phyloP scores from a whole-genome alignment of 2,888 invertebrate genomes.

The Vesta saturnalis region DNA sequence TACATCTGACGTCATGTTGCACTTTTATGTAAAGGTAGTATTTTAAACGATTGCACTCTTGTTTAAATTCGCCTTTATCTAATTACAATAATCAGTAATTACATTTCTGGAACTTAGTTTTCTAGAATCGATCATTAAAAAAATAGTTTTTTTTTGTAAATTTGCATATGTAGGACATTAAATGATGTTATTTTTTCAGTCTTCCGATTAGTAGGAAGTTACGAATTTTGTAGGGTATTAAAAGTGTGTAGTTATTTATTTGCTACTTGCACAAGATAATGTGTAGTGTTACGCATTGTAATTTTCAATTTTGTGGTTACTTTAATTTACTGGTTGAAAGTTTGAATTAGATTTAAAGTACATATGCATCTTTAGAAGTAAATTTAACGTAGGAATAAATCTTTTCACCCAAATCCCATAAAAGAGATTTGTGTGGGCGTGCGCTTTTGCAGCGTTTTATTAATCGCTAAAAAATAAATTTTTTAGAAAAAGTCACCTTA shows the following conservation, averaged over 20 bases:
- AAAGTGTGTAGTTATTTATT: background rate
- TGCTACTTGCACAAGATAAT: background rate
- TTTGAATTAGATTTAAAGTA: background rate
- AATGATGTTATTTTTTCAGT: background rate
- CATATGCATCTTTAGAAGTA: too few relatives aligned
- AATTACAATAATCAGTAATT: too few relatives aligned
- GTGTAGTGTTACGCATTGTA: background rate
- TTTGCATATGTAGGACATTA: constrained; percentile 1
- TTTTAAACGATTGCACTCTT: background rate
- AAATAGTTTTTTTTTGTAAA: background rate
- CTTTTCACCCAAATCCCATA: too few relatives aligned
- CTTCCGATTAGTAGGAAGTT: background rate
- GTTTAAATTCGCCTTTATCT: background rate
- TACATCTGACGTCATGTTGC: constrained; percentile 54
- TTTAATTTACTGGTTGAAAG: background rate
- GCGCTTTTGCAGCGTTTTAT: too few relatives aligned
- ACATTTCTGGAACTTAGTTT: too few relatives aligned
- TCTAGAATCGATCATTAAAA: too few relatives aligned
- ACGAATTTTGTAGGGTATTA: background rate
- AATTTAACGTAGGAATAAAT: too few relatives aligned
- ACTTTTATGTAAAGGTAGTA: constrained; percentile 21
- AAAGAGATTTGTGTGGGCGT: too few relatives aligned
- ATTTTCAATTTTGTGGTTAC: background rate
- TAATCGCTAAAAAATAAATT: too few relatives aligned
- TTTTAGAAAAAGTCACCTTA: too few relatives aligned